Evolutionary conservation across 2,888 invertebrate species (phyloP).

Genomic region (Tenthredo amoena): DNA sequence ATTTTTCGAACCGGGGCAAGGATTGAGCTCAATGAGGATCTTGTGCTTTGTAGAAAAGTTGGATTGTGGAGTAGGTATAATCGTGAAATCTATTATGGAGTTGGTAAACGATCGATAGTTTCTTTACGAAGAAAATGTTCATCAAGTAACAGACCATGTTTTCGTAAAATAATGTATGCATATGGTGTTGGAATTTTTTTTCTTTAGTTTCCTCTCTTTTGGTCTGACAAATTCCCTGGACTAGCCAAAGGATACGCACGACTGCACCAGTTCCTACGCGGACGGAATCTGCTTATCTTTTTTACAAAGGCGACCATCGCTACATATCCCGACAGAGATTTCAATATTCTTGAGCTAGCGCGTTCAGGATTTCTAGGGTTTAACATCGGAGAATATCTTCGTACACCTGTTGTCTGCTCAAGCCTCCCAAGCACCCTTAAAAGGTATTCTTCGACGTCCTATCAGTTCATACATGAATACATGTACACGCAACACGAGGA

Average conservation of each 20-base stretch:
- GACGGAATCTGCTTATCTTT: constrained; percentile 47
- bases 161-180: not conserved
- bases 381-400: not conserved
- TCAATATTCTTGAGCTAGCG: constrained; percentile 32
- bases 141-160: constrained; percentile 8
- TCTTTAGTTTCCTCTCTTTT: constrained; percentile 62
- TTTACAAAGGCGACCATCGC: constrained; percentile 27
- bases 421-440: constrained; percentile 32
- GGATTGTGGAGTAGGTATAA: not conserved
- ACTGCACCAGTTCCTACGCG: constrained; percentile 1
- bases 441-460: constrained; percentile 1
- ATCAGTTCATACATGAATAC: not conserved
- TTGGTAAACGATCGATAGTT: not conserved
- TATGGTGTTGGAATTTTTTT: not conserved
- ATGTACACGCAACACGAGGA: not conserved
- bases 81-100: not conserved
- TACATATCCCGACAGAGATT: constrained; percentile 17
- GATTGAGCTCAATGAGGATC: not conserved
- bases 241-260: constrained; percentile 54
- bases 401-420: constrained; percentile 46
- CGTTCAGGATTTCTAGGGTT: constrained; percentile 23
- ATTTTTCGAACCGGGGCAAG: not conserved
- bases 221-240: constrained; percentile 73
- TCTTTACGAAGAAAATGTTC: not conserved
- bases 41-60: not conserved